Evolutionary conservation across 2,888 invertebrate species (phyloP).

Genomic region (Elmis aenea): DNA sequence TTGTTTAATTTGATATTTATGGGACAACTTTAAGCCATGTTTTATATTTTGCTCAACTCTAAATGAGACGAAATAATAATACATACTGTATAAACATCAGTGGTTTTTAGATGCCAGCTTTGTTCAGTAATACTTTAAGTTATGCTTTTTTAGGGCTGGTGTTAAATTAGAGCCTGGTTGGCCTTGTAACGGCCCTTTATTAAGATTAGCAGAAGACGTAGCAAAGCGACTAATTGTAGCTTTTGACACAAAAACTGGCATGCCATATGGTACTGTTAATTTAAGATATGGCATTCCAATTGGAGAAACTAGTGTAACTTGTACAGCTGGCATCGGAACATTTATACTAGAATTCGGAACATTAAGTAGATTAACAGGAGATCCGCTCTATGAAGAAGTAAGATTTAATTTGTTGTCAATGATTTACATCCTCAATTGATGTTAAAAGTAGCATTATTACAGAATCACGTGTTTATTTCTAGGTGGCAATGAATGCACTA

Average conservation of each 20-base stretch:
- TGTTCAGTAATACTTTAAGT: no score
- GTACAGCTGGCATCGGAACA: slow-evolving; percentile 97
- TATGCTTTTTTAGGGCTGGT: slow-evolving; percentile 58
- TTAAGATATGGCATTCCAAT: slow-evolving; percentile 85
- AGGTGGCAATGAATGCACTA: slow-evolving; percentile 87
- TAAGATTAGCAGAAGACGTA: slow-evolving; percentile 90
- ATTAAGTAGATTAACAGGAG: slow-evolving; percentile 86
- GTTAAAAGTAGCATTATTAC: neutral
- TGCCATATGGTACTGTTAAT: slow-evolving; percentile 98
- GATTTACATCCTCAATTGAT: neutral
- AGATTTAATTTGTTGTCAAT: neutral
- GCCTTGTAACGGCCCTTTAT: slow-evolving; percentile 94
- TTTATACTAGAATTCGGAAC: slow-evolving; percentile 96
- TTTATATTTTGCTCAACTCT: no score
- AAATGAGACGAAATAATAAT: no score
- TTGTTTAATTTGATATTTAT: no score
- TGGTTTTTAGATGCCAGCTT: no score
- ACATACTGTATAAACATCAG: no score
- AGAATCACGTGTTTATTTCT: slow-evolving; percentile 19
- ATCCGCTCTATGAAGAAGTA: slow-evolving; percentile 89
- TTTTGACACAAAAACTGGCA: slow-evolving; percentile 85
- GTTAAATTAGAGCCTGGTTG: slow-evolving; percentile 83
- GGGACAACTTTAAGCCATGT: no score
- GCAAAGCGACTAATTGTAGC: slow-evolving; percentile 87
- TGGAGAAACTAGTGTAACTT: slow-evolving; percentile 94